Evolutionary conservation across 2,113 vertebrate genomes (phyloP).

Genomic region (Zosterops japonicus): DNA sequence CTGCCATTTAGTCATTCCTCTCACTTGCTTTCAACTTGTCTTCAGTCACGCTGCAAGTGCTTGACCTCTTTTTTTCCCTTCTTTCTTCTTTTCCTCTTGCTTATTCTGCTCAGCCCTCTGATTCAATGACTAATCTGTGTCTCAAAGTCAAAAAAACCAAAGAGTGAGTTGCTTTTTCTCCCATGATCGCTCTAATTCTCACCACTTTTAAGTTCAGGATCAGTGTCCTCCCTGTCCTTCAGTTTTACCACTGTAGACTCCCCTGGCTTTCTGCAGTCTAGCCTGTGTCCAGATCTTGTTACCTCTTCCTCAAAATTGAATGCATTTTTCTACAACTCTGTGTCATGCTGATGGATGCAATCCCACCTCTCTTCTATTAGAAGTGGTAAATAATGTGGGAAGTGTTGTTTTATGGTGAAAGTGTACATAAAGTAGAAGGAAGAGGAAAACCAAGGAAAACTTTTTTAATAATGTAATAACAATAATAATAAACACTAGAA

Average conservation of each 20-base stretch:
- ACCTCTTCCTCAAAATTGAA: not conserved
- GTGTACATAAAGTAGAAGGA: not conserved
- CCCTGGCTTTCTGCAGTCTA: not conserved
- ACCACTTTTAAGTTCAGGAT: not conserved
- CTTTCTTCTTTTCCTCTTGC: not conserved
- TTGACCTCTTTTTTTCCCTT: not conserved
- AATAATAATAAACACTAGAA: not conserved
- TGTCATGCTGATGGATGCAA: not conserved
- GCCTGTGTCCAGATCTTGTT: not conserved
- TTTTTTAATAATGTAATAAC: not conserved
- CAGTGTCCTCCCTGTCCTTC: not conserved
- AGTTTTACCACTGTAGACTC: not conserved
- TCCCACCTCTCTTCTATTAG: not conserved
- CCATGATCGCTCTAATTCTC: not conserved
- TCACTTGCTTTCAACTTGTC: not conserved
- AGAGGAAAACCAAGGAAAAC: not conserved
- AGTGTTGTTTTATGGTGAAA: not conserved
- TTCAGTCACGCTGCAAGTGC: not conserved
- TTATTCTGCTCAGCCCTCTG: not conserved
- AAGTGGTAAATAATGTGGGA: not conserved
- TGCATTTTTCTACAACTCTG: not conserved
- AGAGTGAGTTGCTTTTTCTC: not conserved
- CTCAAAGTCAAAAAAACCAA: not conserved
- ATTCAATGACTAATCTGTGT: not conserved
- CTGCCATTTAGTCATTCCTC: not conserved